Evolutionary conservation across 2,113 vertebrate genomes (phyloP).

Genomic region (Dolichotis patagonum): DNA sequence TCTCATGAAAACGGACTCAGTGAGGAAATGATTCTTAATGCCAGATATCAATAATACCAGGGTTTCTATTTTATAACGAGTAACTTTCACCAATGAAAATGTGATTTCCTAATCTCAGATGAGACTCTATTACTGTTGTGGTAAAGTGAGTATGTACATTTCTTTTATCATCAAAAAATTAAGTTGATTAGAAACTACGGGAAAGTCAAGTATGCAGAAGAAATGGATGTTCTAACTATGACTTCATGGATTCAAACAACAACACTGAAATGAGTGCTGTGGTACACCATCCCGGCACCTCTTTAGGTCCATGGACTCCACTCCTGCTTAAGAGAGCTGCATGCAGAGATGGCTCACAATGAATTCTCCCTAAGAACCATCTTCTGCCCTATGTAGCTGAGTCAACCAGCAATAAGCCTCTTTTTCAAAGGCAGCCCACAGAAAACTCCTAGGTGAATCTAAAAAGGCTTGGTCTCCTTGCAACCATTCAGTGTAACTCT

Average conservation of each 20-base stretch:
- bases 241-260: neutral
- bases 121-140: neutral
- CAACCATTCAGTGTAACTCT: neutral
- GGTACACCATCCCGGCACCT: neutral
- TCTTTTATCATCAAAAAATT: conserved; percentile 11
- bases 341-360: neutral
- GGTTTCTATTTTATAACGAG: neutral
- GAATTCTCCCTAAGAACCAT: neutral
- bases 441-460: neutral
- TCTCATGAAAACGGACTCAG: neutral
- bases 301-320: neutral
- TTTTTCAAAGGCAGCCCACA: neutral
- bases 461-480: neutral
- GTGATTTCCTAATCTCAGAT: neutral
- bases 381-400: neutral
- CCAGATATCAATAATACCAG: neutral
- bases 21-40: neutral
- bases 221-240: neutral
- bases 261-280: neutral
- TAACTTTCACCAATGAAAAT: neutral
- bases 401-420: neutral
- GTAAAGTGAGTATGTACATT: neutral
- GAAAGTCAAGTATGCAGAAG: neutral
- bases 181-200: neutral
- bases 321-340: neutral